A percentile compares a stretch with the other conserved stretches of the same genome.
Evolutionary conservation across 1,140 invertebrate genomes (phyloP).

Genomic region (Lepidostoma basale): DNA sequence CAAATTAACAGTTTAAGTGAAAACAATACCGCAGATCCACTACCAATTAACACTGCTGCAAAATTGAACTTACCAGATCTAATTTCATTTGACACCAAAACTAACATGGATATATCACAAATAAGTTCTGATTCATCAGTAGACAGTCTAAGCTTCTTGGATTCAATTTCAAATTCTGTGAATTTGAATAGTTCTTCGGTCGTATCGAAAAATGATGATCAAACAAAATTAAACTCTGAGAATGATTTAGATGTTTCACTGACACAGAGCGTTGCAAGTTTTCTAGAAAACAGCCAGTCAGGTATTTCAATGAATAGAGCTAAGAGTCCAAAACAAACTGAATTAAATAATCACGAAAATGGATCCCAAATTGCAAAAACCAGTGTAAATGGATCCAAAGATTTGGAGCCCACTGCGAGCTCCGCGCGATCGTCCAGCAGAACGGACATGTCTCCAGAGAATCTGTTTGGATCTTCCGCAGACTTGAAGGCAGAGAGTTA

Average conservation of each 20-base stretch:
- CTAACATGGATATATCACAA: conserved; percentile 27
- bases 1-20: neutral
- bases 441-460: conserved; percentile 30
- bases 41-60: conserved; percentile 9
- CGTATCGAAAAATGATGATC: neutral
- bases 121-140: conserved; percentile 33
- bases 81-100: conserved; percentile 30
- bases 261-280: conserved; percentile 25
- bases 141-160: conserved; percentile 27
- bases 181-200: neutral
- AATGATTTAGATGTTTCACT: conserved; percentile 10
- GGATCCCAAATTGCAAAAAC: too few relatives aligned
- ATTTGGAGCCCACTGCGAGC: neutral
- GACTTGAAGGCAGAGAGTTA: conserved; percentile 54
- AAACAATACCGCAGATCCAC: neutral
- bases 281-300: neutral
- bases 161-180: conserved; percentile 2
- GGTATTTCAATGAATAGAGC: neutral
- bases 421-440: conserved; percentile 12
- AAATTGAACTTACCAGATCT: conserved; percentile 42
- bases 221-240: neutral
- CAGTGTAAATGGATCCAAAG: neutral
- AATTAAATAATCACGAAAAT: neutral
- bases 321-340: conserved; percentile 5
- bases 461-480: conserved; percentile 27